phyloP scores from a whole-genome alignment of 1,140 invertebrate species.

The Tetramorium parvispinum region DNA sequence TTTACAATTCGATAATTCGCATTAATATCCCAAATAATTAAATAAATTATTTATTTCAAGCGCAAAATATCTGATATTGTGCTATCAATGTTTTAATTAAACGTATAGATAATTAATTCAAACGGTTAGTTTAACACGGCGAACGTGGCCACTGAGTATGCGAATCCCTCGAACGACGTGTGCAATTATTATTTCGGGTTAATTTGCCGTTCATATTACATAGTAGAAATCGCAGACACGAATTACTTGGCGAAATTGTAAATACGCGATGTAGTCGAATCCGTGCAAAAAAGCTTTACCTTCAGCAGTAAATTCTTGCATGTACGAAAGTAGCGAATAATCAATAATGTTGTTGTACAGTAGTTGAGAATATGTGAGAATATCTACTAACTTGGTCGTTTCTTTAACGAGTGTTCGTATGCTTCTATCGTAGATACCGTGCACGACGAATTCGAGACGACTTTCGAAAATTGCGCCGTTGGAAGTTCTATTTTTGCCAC shows the following conservation, averaged over 20 bases:
- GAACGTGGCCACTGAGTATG: conserved; percentile 52
- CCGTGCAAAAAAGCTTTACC: conserved; percentile 38
- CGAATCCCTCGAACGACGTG: conserved; percentile 3
- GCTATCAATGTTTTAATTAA: neutral
- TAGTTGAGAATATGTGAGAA: conserved; percentile 41
- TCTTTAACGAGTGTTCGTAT: conserved; percentile 37
- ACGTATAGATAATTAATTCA: neutral
- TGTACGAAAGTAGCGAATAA: conserved; percentile 66
- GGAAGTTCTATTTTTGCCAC: neutral
- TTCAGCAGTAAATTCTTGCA: conserved; percentile 61
- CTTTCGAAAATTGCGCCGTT: conserved; percentile 64
- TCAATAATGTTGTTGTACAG: conserved; percentile 63
- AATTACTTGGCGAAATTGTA: conserved; percentile 15
- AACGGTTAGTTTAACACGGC: neutral
- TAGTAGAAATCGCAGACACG: conserved; percentile 24
- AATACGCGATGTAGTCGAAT: conserved; percentile 23
- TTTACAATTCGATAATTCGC: neutral
- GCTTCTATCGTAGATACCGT: conserved; percentile 50
- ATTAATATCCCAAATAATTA: neutral
- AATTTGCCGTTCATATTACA: conserved; percentile 30
- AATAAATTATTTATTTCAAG: neutral
- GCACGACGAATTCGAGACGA: conserved; percentile 47
- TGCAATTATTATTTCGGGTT: conserved; percentile 36
- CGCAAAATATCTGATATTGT: neutral
- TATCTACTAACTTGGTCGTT: conserved; percentile 64